Conservation (phyloP, 1,140 invertebrate genomes). For the Pogonognathellus flavescens region DNA sequence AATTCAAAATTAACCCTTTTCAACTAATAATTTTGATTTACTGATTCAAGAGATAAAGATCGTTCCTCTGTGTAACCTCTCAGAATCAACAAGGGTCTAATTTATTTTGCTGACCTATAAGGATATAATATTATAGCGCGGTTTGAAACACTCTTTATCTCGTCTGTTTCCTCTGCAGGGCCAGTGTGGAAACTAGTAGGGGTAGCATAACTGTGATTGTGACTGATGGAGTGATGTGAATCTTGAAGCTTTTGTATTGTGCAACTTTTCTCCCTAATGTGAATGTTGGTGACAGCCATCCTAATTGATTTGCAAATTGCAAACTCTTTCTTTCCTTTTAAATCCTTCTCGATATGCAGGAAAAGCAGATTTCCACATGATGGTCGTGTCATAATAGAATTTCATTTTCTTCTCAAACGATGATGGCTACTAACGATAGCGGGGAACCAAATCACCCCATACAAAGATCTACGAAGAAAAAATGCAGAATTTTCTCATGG, state of each 20-base stretch:
- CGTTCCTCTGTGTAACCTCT: too few species aligned
- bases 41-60: too few species aligned
- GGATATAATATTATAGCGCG: too few species aligned
- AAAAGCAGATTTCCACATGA: not conserved
- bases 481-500: slow-evolving; percentile 11
- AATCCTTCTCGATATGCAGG: not conserved
- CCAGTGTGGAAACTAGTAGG: not conserved
- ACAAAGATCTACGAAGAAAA: not conserved
- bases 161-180: too few species aligned
- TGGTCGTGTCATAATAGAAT: slow-evolving; percentile 5
- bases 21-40: too few species aligned
- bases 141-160: too few species aligned
- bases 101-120: too few species aligned
- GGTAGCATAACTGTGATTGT: not conserved
- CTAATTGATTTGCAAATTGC: slow-evolving; percentile 48
- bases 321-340: slow-evolving; percentile 1
- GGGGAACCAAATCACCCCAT: not conserved
- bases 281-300: slow-evolving; percentile 39
- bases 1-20: too few species aligned
- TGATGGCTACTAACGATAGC: not conserved
- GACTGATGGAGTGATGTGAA: slow-evolving; percentile 29
- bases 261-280: slow-evolving; percentile 29
- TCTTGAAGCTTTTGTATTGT: slow-evolving; percentile 20
- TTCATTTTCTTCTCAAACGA: slow-evolving; percentile 12
- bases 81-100: too few species aligned